Conservation (phyloP, 1,140 invertebrate species). For the Maconellicoccus hirsutus region DNA sequence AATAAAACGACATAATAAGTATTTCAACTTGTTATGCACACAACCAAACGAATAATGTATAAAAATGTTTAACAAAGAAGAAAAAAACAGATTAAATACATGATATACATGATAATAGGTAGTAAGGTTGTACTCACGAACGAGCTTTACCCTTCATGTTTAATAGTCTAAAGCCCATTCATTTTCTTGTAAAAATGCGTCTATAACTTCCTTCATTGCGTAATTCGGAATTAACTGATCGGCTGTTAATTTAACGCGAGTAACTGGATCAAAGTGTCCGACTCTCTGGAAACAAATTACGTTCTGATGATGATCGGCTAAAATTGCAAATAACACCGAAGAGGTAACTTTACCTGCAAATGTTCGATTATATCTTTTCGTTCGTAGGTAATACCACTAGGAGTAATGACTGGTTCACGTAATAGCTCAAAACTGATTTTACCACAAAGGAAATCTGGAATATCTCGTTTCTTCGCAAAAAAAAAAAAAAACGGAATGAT, state of each 20-base stretch:
- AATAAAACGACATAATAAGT: no score
- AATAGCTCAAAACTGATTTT: conserved; percentile 99
- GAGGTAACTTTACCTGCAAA: conserved; percentile 63
- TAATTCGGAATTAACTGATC: conserved; percentile 97
- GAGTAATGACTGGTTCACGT: conserved; percentile 95
- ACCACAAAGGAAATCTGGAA: conserved; percentile 95
- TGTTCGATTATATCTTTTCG: conserved; percentile 97
- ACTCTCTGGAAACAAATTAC: conserved; percentile 59
- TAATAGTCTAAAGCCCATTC: conserved; percentile 58
- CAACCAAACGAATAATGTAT: no score
- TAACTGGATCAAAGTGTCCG: conserved; percentile 97
- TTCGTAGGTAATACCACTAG: conserved; percentile 97
- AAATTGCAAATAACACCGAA: no score
- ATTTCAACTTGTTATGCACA: no score
- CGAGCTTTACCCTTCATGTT: background rate
- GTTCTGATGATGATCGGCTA: conserved; percentile 11
- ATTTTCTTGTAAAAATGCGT: conserved; percentile 88
- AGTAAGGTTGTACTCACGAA: no score
- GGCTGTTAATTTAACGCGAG: conserved; percentile 75
- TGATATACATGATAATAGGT: no score
- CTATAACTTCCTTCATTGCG: conserved; percentile 98
- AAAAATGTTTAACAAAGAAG: no score
- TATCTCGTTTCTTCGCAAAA: conserved; percentile 75
- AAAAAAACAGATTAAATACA: no score
- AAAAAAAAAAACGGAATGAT: background rate